Conservation (phyloP, 2,888 invertebrate genomes). For the Leptopilina drosophilae region DNA sequence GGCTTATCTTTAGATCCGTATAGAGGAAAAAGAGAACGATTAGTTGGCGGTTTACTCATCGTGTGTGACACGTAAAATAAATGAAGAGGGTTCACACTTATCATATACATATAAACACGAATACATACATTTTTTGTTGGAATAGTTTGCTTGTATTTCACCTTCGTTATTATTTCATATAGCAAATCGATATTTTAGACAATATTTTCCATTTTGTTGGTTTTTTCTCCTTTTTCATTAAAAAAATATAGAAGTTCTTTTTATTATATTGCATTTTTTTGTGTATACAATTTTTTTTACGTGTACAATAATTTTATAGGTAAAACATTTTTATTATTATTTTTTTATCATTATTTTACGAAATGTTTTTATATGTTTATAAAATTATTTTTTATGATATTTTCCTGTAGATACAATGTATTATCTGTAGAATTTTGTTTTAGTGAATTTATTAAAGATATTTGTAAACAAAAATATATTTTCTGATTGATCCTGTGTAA, state of each 20-base stretch:
- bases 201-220: background rate
- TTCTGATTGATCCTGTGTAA: background rate
- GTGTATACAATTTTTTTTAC: too few species aligned
- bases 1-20: constrained; percentile 19
- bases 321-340: too few species aligned
- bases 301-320: too few species aligned
- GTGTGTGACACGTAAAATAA: constrained; percentile 10
- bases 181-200: background rate
- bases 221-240: background rate
- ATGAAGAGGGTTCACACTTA: constrained; percentile 11
- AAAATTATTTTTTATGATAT: too few species aligned
- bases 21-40: constrained; percentile 5
- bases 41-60: constrained; percentile 14
- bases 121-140: background rate
- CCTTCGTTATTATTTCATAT: background rate
- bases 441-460: background rate
- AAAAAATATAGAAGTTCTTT: too few species aligned
- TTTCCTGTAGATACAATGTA: too few species aligned
- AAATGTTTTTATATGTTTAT: too few species aligned
- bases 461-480: constrained; percentile 2
- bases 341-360: too few species aligned
- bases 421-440: too few species aligned
- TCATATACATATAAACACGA: background rate
- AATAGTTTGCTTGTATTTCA: background rate
- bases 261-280: too few species aligned